Evolutionary conservation across 2,888 invertebrate species (phyloP), one percentile per base, ranked within the genome.

Genomic region (Argyresthia albistria): DNA sequence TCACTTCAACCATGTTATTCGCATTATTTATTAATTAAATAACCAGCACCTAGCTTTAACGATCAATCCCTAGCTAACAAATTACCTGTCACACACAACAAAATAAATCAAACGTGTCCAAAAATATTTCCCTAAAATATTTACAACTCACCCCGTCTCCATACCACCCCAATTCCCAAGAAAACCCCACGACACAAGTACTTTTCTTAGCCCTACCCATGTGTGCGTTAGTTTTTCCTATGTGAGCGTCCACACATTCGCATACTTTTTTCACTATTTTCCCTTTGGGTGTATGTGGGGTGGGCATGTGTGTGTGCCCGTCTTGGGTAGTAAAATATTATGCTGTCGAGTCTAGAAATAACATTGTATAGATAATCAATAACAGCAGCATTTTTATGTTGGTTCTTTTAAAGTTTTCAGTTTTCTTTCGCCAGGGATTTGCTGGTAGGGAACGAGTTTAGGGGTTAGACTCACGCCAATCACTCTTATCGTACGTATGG

Each of bases 361-460:
- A 87, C 87, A 86, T 86, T 87, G 87, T 87, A 87, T 87, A 81
- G 87, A 84, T 86, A 87, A 87, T 87, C 87, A 87, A 87, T 87
- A 87, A 77, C 76, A 64, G 67, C 63, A 61, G 25, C 61, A 71
- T 73, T 76, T 73, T 80, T 80, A 80, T 76, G 78, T 71, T 69
- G 67, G 68, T 69, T 69, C 66, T 67, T 67, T 69, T 67, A 59
- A 60, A 60, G 61, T 60, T 39, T 39, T 39, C 39, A 39, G 39
- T 39, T 9, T n/a, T 39, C n/a, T 39, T 39, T n/a, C 3, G 39
- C 2, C 10, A 6, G 1, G 39, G 39, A 2, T 25, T 25, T 25
- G 25, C 25, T 25, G 25, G 25, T 25, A 2, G 25, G 25, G 25
- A 25, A 25, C 6, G 25, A 2, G 25, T 25, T 25, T 6, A 6